Percentiles rank a stretch among this genome's conserved stretches.
phyloP scores from a whole-genome alignment of 2,888 invertebrate genomes.

The Dryadula phaetusa region DNA sequence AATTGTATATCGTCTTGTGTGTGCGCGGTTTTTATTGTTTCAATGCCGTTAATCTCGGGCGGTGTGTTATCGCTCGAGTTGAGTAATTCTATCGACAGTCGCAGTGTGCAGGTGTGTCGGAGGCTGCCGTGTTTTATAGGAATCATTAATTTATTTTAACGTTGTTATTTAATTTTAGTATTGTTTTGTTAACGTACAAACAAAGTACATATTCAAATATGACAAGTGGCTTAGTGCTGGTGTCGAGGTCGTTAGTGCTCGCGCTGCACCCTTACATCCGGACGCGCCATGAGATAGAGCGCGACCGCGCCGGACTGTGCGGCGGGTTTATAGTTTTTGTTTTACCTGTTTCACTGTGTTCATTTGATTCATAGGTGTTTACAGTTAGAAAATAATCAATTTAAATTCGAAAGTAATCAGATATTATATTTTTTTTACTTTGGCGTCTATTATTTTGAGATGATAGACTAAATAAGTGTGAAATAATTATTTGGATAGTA shows the following conservation, averaged over 20 bases:
- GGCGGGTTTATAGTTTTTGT: neutral
- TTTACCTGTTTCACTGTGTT: no score
- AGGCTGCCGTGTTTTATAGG: neutral
- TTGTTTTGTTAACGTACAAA: no score
- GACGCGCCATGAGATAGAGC: conserved; percentile 64
- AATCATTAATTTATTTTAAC: no score
- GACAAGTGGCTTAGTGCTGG: neutral
- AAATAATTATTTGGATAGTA: no score
- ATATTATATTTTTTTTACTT: no score
- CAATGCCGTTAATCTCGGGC: neutral
- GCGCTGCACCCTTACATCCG: conserved; percentile 69
- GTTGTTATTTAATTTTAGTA: no score
- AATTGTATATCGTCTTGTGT: neutral
- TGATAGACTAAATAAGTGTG: no score
- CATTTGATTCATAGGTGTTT: no score
- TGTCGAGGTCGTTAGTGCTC: conserved; percentile 35
- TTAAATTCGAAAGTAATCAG: no score
- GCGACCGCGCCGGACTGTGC: conserved; percentile 15
- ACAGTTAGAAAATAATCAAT: no score
- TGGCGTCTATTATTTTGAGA: no score
- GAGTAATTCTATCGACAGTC: conserved; percentile 7
- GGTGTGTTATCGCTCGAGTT: conserved; percentile 5
- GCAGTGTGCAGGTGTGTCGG: no score
- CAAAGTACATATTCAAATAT: neutral
- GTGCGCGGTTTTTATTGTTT: neutral